A percentile compares a stretch with the other conserved stretches of the same genome.
Evolutionary conservation across 2,113 vertebrate genomes (phyloP).

Genomic region (Planiliza haematocheilus): DNA sequence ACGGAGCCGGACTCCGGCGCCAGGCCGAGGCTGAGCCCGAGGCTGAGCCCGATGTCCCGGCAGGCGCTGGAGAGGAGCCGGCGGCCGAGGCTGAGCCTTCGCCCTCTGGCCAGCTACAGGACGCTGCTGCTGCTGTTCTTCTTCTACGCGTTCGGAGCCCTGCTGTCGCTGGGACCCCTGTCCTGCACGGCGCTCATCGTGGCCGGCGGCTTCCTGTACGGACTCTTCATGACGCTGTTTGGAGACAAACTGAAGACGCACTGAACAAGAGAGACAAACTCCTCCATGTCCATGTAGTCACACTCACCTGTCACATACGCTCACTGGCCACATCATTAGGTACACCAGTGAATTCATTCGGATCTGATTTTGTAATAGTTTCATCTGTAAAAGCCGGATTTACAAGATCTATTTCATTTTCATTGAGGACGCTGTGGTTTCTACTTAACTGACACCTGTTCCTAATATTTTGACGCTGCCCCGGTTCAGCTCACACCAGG

Average conservation of each 20-base stretch:
- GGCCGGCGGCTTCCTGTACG: conserved; percentile 82
- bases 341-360: no score
- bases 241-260: conserved; percentile 85
- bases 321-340: no score
- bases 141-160: conserved; percentile 82
- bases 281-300: no score
- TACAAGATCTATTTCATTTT: no score
- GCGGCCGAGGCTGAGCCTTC: conserved; percentile 87
- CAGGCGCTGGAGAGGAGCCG: neutral
- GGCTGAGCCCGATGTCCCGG: conserved; percentile 76
- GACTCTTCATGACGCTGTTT: conserved; percentile 82
- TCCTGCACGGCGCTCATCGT: conserved; percentile 85
- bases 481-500: no score
- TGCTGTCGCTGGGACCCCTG: conserved; percentile 84
- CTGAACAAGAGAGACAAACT: conserved; percentile 42
- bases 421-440: no score
- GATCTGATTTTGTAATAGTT: no score
- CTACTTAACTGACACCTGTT: no score
- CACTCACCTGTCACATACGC: no score
- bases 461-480: no score
- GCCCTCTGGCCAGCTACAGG: conserved; percentile 91
- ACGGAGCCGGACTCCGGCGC: conserved; percentile 23
- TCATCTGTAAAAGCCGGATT: no score
- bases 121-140: conserved; percentile 84
- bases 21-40: conserved; percentile 70